Base-by-base conservation (phyloP, 2,113 vertebrate genomes). In the Pomatostomus ruficeps region DNA sequence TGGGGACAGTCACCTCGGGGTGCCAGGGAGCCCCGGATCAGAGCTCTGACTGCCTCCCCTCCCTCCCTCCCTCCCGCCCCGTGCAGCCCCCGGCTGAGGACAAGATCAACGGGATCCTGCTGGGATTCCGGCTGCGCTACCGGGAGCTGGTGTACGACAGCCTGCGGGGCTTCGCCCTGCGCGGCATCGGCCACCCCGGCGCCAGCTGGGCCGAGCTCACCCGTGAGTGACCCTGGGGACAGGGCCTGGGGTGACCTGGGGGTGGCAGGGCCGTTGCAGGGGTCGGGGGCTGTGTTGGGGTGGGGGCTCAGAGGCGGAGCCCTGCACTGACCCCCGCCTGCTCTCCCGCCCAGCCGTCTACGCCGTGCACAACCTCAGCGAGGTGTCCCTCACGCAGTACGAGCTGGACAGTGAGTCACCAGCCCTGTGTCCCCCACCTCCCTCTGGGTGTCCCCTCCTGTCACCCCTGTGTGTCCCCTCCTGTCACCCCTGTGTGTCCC, bases 61-160 rank as follows among this genome's bases (percentile, higher is more conserved):
- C 29, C 48, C 13, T 51, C 9, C 45, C 31, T 38, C 67, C 28
- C 25, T 51, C 29, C 48, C 13, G 48, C 9, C 45, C 31, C 29
- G 0, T 4, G 6, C 88, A 99, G 99, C 98, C 98, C 2, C 99
- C 99, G 0, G 77, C 98, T 0, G 99, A 99, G 95, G 99, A 99
- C 97, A 99, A 98, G 95, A 98, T 99, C 95, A 99, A 99, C 0
- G 99, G 99, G 31, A 99, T 99, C 97, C 97, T 99, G 38, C 97
- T 99, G 93, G 99, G 99, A 6, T 99, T 99, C 95, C 98, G 98
- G 29, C 98, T 99, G 63, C 98, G 98, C 4, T 99, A 99, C 92
- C 98, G 99, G 1, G 99, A 99, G 96, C 98, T 99, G 88, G 93
- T 98, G 45, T 98, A 98, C 0, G 98, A 99, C 65, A 97, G 98